Percentiles rank a stretch among this genome's conserved stretches.
Evolutionary conservation across 2,797 vertebrate species (phyloP).

Genomic region (Acrossocheilus wenchowensis): DNA sequence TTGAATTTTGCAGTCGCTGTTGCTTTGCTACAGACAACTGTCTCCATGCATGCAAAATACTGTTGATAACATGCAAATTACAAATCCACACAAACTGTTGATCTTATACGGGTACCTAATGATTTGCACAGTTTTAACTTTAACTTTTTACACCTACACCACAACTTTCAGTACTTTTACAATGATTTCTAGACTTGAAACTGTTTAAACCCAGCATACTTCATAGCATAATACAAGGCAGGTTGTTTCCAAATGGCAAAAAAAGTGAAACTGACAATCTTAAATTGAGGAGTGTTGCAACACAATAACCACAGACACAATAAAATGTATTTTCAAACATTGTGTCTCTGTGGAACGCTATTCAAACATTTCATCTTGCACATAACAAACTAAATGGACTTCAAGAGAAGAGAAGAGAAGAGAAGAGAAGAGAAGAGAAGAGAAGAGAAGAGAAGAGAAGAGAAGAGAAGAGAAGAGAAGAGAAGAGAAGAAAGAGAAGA

Average conservation of each 20-base stretch:
- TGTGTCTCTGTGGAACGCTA: not conserved
- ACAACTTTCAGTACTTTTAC: not conserved
- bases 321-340: not conserved
- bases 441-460: not conserved
- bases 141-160: not conserved
- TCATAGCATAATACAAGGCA: not conserved
- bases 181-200: constrained; percentile 1
- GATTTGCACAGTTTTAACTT: constrained; percentile 25
- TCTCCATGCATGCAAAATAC: constrained; percentile 9
- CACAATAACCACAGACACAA: not conserved
- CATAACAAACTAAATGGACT: not conserved
- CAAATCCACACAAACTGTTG: not conserved
- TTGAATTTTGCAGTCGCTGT: not conserved
- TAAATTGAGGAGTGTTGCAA: not conserved
- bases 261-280: not conserved
- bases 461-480: not conserved
- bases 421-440: not conserved
- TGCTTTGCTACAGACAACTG: not conserved
- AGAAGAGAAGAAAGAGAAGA: not conserved
- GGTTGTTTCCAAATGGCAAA: not conserved
- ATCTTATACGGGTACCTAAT: not conserved
- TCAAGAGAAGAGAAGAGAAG: not conserved
- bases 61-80: constrained; percentile 6
- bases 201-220: constrained; percentile 2
- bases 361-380: not conserved